Base-by-base conservation (phyloP, 1,140 invertebrate genomes). In the Papilio machaon region DNA sequence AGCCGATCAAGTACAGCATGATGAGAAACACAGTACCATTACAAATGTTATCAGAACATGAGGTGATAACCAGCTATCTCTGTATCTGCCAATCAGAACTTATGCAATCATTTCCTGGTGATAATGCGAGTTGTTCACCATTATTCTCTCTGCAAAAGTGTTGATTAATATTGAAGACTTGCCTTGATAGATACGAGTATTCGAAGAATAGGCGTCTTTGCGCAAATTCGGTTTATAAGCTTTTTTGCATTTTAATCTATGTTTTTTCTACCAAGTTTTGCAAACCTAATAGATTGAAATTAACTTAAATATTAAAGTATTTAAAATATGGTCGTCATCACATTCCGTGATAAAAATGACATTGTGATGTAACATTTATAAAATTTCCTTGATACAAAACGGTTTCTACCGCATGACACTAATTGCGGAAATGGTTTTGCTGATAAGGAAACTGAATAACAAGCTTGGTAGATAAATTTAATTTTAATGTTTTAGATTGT, bases 31-130 rank as follows among this genome's bases (percentile, higher is more conserved):
- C 17, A 78, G 76, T 13, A 70, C 64, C 64, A 35, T 78, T 78
- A 60, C 38, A 58, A 78, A 19, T 13, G 15, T 67, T 79, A 79
- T 79, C 77, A 79, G 77, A n/a, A 47, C 17, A 60, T 67, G 60
- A 79, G 58, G 54, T 30, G 76, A 79, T 67, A 79, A 79, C 30
- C 30, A 54, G 70, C 81, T 73, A 81, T 73, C 60, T 60, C 82
- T 46, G 60, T 78, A 47, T 73, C 75, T 83, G 80, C 74, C 74
- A 80, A 78, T 80, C 80, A 73, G 60, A 77, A 70, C 76, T 83
- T 83, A 78, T 80, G 75, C 80, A 74, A 82, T 82, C 49, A 83
- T 80, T 83, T 83, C 82, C 82, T 83, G 70, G 30, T 83, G 74
- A 83, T 83, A 80, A 79, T 60, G 43, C 80, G 17, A 60, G 35